Evolutionary conservation across 1,140 invertebrate species (phyloP).

Genomic region (Musca vetustissima): DNA sequence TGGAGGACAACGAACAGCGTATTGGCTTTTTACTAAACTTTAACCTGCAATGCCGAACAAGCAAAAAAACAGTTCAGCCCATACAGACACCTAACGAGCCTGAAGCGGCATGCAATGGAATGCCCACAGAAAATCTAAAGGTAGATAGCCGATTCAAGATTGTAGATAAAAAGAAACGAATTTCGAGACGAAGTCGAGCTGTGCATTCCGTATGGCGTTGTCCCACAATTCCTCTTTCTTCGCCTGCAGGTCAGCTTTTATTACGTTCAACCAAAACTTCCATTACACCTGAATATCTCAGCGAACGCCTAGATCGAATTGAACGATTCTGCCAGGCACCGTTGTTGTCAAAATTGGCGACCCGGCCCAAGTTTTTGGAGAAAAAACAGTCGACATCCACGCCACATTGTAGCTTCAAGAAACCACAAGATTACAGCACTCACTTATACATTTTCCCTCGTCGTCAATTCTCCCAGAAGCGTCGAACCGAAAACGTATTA

Average conservation of each 20-base stretch:
- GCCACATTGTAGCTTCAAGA: conserved; percentile 57
- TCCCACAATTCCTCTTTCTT: conserved; percentile 61
- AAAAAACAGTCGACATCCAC: conserved; percentile 50
- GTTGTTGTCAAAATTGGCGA: conserved; percentile 44
- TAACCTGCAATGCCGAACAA: conserved; percentile 35
- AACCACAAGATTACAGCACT: conserved; percentile 48
- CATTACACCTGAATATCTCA: conserved; percentile 58
- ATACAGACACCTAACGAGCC: background rate
- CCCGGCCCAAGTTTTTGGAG: conserved; percentile 58
- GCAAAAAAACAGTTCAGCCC: background rate
- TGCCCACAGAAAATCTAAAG: conserved; percentile 20
- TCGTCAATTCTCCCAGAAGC: conserved; percentile 45
- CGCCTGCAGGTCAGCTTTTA: conserved; percentile 60
- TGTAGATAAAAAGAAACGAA: conserved; percentile 43
- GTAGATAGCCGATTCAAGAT: conserved; percentile 35
- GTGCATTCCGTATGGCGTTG: conserved; percentile 58
- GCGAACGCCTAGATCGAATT: conserved; percentile 59
- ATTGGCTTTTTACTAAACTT: conserved; percentile 52
- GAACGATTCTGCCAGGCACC: conserved; percentile 60
- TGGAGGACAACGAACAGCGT: conserved; percentile 42
- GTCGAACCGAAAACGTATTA: conserved; percentile 45
- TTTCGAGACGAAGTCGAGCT: conserved; percentile 56
- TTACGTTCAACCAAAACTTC: conserved; percentile 58
- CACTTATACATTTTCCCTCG: conserved; percentile 59
- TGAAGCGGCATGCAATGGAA: too few species aligned